Conservation (phyloP, 2,113 vertebrate species). For the Caranx melampygus region DNA sequence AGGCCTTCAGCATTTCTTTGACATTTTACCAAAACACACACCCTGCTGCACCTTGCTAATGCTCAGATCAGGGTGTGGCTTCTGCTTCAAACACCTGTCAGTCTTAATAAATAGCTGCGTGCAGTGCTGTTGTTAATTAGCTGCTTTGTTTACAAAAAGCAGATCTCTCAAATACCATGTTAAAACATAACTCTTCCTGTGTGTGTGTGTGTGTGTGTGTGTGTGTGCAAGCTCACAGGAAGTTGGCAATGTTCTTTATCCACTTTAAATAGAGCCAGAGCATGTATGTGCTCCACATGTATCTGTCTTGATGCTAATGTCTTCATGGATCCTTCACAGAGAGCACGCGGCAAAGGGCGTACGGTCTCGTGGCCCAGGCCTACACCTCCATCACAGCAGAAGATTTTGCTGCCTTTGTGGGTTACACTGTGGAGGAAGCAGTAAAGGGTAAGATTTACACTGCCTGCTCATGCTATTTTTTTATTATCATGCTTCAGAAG, state of each 20-base stretch:
- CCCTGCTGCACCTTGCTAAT: not conserved
- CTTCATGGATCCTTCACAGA: constrained; percentile 77
- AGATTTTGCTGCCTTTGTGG: constrained; percentile 95
- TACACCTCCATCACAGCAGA: constrained; percentile 95
- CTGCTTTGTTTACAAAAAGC: constrained; percentile 27
- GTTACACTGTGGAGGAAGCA: constrained; percentile 95
- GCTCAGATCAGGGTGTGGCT: not conserved
- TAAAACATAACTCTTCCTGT: not conserved
- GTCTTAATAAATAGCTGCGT: not conserved
- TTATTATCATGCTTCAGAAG: too few relatives aligned
- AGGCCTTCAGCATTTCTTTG: not conserved
- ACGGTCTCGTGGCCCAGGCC: constrained; percentile 93
- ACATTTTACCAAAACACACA: constrained; percentile 13
- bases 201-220: not conserved
- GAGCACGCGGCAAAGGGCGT: constrained; percentile 90
- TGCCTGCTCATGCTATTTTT: not conserved
- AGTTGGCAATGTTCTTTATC: not conserved
- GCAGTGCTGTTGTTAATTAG: constrained; percentile 14
- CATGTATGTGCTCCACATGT: not conserved
- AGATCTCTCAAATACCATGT: not conserved
- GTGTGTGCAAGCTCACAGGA: constrained; percentile 1
- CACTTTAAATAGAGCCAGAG: not conserved
- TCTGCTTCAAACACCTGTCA: not conserved
- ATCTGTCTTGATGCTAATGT: not conserved
- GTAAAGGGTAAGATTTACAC: constrained; percentile 89